phyloP scores from a whole-genome alignment of 2,888 invertebrate species.

The Apotomis capreana region DNA sequence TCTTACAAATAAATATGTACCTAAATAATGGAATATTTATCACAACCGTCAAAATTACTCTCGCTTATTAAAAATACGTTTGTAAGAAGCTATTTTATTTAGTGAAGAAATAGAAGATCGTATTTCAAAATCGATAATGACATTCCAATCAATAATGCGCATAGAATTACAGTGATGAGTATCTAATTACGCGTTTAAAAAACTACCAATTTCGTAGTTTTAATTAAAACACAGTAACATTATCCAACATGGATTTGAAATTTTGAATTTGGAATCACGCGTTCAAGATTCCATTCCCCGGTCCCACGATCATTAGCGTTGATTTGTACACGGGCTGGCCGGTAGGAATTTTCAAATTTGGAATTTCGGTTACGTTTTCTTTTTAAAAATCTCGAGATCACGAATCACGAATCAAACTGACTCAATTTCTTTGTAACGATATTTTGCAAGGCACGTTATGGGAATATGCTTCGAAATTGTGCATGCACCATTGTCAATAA shows the following conservation, averaged over 20 bases:
- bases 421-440: neutral
- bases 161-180: neutral
- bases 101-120: neutral
- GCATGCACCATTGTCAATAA: neutral
- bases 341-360: slow-evolving; percentile 39
- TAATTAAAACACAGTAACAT: slow-evolving; percentile 37
- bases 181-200: neutral
- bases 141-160: neutral
- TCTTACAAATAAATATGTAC: too few species aligned
- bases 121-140: neutral
- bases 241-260: slow-evolving; percentile 28
- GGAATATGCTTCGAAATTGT: neutral
- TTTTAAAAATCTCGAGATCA: neutral
- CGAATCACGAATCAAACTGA: neutral
- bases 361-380: slow-evolving; percentile 29
- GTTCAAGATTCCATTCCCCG: slow-evolving; percentile 41
- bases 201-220: slow-evolving; percentile 21
- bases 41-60: too few species aligned
- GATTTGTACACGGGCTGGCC: slow-evolving; percentile 34
- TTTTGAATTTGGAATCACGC: slow-evolving; percentile 43
- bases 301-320: slow-evolving; percentile 46
- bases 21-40: too few species aligned
- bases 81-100: neutral
- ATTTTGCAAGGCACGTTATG: neutral
- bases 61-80: too few species aligned